Evolutionary conservation across 1,140 invertebrate species (phyloP).

Genomic region (Drosophila elegans): DNA sequence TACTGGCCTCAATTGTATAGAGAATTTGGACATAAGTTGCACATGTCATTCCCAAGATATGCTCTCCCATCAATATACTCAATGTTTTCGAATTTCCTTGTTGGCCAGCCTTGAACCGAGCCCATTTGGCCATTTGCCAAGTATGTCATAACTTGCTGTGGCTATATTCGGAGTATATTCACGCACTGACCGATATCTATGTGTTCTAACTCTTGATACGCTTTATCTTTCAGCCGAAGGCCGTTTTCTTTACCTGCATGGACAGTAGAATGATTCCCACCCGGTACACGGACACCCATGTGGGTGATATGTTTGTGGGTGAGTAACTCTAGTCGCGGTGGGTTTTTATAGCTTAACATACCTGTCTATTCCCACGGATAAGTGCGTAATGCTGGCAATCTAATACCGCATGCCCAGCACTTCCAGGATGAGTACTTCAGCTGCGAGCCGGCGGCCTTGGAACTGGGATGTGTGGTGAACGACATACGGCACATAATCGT

Average conservation of each 20-base stretch:
- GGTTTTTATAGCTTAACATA: slow-evolving; percentile 10
- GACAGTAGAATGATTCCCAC: slow-evolving; percentile 98
- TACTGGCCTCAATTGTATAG: not conserved
- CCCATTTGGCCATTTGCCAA: slow-evolving; percentile 56
- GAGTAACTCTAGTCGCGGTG: slow-evolving; percentile 68
- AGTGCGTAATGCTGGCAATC: slow-evolving; percentile 97
- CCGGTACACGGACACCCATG: slow-evolving; percentile 96
- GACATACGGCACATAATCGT: slow-evolving; percentile 97
- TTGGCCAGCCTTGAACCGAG: slow-evolving; percentile 52
- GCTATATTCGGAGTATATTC: slow-evolving; percentile 32
- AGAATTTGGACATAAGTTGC: not conserved
- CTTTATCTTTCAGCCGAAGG: slow-evolving; percentile 91
- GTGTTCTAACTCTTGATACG: slow-evolving; percentile 43
- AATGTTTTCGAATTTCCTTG: slow-evolving; percentile 24
- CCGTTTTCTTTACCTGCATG: slow-evolving; percentile 98
- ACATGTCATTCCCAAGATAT: not conserved
- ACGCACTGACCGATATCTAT: slow-evolving; percentile 42
- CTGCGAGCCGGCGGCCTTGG: slow-evolving; percentile 97
- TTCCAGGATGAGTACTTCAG: slow-evolving; percentile 94
- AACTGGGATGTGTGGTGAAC: slow-evolving; percentile 97
- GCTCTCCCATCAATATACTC: slow-evolving; percentile 5
- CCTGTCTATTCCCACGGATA: slow-evolving; percentile 41
- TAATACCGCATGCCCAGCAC: slow-evolving; percentile 95
- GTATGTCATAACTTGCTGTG: slow-evolving; percentile 32
- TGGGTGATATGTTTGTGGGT: slow-evolving; percentile 99